Percentiles rank a stretch among this genome's conserved stretches.
These are phyloP conservation scores for Sylvia borin DNA, from an alignment of 2,797 vertebrate genomes.

Conservation along the genomic window DNA sequence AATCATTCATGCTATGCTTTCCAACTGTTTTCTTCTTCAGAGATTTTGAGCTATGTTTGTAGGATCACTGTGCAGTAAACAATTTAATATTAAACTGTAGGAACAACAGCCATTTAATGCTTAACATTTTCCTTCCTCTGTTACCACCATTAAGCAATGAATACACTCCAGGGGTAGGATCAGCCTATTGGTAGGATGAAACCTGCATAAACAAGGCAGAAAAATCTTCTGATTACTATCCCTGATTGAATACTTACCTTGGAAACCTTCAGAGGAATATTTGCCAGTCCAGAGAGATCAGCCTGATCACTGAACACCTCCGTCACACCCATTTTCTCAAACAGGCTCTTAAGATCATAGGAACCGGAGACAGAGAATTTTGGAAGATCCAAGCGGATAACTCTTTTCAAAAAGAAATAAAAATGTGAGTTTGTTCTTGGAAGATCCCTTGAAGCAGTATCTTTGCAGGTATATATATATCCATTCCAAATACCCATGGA, in stretches of 20 bases:
- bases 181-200: background rate
- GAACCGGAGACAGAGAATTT: conserved; percentile 61
- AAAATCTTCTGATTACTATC: background rate
- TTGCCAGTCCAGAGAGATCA: conserved; percentile 64
- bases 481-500: background rate
- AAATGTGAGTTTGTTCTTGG: background rate
- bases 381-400: conserved; percentile 67
- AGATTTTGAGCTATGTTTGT: background rate
- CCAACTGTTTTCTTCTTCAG: background rate
- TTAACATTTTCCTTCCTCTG: background rate
- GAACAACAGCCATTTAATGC: background rate
- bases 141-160: background rate
- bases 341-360: conserved; percentile 56
- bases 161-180: background rate
- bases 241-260: conserved; percentile 56
- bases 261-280: conserved; percentile 39
- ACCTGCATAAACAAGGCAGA: background rate
- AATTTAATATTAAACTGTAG: background rate
- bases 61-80: background rate
- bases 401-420: conserved; percentile 15
- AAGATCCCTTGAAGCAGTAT: background rate
- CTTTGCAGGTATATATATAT: background rate
- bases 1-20: background rate
- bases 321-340: conserved; percentile 61
- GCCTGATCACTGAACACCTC: conserved; percentile 44